These are phyloP conservation scores for Athene noctua DNA, from an alignment of 2,113 vertebrate genomes.

Conservation along the genomic window DNA sequence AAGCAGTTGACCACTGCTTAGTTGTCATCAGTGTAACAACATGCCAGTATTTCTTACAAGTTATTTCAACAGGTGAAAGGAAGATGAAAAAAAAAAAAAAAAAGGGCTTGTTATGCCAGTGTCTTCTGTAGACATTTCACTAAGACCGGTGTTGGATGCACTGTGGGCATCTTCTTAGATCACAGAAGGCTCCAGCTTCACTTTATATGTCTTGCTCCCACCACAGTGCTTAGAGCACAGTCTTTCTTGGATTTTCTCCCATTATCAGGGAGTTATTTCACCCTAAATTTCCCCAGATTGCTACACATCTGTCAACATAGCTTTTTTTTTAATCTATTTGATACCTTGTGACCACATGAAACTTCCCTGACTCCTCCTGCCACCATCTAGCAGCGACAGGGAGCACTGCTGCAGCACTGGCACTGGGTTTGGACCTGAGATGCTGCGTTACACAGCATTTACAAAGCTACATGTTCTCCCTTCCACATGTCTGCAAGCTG, in stretches of 20 bases:
- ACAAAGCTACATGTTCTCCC: background rate
- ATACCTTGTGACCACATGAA: background rate
- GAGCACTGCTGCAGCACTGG: background rate
- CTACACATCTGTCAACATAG: background rate
- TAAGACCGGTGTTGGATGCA: background rate
- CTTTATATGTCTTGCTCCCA: background rate
- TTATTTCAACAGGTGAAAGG: background rate
- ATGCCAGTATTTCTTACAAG: fast-evolving
- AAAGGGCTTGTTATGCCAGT: fast-evolving
- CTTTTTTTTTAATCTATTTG: background rate
- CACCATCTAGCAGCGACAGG: fast-evolving
- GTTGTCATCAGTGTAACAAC: background rate
- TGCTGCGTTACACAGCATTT: background rate
- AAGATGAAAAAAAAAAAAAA: background rate
- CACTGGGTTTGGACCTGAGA: background rate
- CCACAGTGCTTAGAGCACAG: background rate
- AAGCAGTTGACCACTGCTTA: background rate
- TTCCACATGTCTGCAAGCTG: background rate
- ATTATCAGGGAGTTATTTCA: background rate
- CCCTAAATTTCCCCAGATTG: background rate
- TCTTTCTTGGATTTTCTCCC: background rate
- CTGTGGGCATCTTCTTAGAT: background rate
- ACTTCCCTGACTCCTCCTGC: background rate
- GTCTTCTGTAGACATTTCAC: background rate
- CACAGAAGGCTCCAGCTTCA: background rate